phyloP scores from a whole-genome alignment of 1,140 invertebrate species.

The Eriosoma lanigerum region DNA sequence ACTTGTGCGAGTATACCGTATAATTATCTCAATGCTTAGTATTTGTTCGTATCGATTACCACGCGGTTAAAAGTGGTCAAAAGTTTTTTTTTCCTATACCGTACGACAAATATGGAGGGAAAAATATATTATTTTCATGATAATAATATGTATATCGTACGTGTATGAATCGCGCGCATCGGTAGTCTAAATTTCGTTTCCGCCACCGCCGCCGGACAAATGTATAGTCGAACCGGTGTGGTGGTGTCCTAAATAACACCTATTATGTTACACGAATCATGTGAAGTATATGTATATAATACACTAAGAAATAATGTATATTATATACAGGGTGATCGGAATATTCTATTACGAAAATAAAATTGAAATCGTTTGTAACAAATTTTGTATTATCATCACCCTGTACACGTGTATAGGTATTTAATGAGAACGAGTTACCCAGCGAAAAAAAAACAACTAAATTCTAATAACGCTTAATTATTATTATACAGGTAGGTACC shows the following conservation, averaged over 20 bases:
- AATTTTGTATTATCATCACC: no score
- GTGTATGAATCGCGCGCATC: neutral
- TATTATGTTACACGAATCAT: neutral
- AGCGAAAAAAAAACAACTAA: neutral
- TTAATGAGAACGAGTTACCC: neutral
- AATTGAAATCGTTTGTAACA: neutral
- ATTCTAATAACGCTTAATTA: no score
- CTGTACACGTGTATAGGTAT: no score
- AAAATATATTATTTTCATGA: no score
- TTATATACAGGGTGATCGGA: no score
- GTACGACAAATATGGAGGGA: no score
- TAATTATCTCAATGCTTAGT: neutral
- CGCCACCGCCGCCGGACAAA: conserved; percentile 21
- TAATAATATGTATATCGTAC: neutral
- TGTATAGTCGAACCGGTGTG: neutral
- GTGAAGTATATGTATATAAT: no score
- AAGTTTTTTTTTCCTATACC: neutral
- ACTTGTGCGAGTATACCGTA: neutral
- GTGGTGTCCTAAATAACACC: conserved; percentile 17
- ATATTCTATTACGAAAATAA: no score
- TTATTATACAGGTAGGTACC: no score
- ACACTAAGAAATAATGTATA: no score
- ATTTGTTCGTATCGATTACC: no score
- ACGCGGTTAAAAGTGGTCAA: neutral
- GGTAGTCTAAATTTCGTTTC: conserved; percentile 20